Evolutionary conservation across 2,113 vertebrate genomes (phyloP).

Genomic region (Centropristis striata): DNA sequence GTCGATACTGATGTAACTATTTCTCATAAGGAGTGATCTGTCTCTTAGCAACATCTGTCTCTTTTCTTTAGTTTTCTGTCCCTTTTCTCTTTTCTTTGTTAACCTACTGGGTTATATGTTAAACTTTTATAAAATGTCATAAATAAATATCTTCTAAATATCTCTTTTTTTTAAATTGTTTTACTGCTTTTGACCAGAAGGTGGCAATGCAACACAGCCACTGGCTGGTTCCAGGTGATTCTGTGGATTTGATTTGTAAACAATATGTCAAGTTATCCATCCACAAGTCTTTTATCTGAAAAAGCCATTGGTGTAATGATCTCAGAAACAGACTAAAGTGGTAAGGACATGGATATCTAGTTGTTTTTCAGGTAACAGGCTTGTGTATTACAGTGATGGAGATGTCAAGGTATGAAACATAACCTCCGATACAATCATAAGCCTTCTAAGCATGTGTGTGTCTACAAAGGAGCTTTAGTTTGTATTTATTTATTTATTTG

Average conservation of each 20-base stretch:
- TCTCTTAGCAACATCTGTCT: not conserved
- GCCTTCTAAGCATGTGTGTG: slow-evolving; percentile 3
- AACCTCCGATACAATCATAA: slow-evolving; percentile 26
- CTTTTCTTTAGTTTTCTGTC: not conserved
- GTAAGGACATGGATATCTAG: slow-evolving; percentile 2
- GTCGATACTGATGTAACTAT: slow-evolving; percentile 67
- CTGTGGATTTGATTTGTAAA: not conserved
- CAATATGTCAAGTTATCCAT: not conserved
- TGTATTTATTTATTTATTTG: too few species aligned
- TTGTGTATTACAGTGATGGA: slow-evolving; percentile 16
- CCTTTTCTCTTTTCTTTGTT: slow-evolving; percentile 7
- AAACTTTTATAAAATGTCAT: slow-evolving; percentile 56
- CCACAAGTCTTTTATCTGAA: not conserved
- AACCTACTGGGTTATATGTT: slow-evolving; percentile 50
- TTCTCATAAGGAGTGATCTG: slow-evolving; percentile 21
- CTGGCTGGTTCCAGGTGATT: too few species aligned
- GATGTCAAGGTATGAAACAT: slow-evolving; percentile 41
- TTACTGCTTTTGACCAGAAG: slow-evolving; percentile 36
- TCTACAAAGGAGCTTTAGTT: slow-evolving; percentile 51
- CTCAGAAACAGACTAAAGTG: not conserved
- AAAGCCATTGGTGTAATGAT: slow-evolving; percentile 24
- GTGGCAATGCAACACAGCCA: slow-evolving; percentile 31
- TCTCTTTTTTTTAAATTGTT: not conserved
- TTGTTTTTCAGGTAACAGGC: not conserved
- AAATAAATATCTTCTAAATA: slow-evolving; percentile 49